These are phyloP conservation scores for Tenualosa ilisha DNA, from an alignment of 2,797 vertebrate genomes.

Conservation along the genomic window DNA sequence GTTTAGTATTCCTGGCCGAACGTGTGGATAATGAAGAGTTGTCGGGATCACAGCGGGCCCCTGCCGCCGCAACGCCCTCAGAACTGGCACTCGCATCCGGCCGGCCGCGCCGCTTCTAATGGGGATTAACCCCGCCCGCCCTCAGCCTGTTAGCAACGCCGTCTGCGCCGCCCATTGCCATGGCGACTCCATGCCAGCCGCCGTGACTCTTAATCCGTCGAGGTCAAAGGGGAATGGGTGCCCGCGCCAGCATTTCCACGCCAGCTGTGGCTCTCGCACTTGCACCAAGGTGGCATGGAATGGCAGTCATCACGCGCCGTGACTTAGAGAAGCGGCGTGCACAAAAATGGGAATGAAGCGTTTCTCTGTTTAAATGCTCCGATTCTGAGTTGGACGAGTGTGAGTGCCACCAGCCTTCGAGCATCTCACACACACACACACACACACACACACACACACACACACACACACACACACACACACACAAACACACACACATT, in stretches of 20 bases:
- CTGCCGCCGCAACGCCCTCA: constrained; percentile 50
- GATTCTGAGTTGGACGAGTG: not conserved
- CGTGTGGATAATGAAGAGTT: constrained; percentile 80
- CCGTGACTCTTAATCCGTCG: constrained; percentile 48
- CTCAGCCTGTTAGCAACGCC: constrained; percentile 66
- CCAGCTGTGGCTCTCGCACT: not conserved
- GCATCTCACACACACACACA: constrained; percentile 1
- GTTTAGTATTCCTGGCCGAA: constrained; percentile 82
- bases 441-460: constrained; percentile 1
- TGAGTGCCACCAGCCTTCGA: not conserved
- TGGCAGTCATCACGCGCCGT: constrained; percentile 8
- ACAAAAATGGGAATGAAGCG: not conserved
- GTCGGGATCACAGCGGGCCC: constrained; percentile 75
- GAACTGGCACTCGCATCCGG: constrained; percentile 76
- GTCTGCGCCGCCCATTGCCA: constrained; percentile 52
- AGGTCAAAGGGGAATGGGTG: constrained; percentile 36
- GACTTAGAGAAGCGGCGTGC: not conserved
- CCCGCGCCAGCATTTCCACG: constrained; percentile 22
- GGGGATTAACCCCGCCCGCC: constrained; percentile 86
- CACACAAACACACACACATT: not conserved
- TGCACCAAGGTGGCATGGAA: not conserved
- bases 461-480: not conserved
- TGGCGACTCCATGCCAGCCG: constrained; percentile 63
- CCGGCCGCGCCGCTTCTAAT: constrained; percentile 74
- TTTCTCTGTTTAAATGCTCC: not conserved